Conservation (phyloP, 1,140 invertebrate species). For the Euwallacea fornicatus region DNA sequence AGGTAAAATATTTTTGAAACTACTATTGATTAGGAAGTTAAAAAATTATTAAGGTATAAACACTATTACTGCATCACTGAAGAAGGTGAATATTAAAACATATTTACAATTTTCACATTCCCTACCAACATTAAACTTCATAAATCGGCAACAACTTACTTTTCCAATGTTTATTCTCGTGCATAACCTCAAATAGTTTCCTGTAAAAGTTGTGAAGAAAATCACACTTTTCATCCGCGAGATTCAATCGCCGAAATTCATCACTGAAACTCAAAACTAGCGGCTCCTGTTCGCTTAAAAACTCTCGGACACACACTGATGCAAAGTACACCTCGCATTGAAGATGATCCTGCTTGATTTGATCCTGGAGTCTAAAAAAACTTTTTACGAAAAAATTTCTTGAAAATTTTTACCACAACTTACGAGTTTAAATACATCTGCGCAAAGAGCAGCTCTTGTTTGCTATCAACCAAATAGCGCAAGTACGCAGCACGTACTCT, state of each 20-base stretch:
- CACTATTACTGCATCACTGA: no score
- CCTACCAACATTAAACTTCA: no score
- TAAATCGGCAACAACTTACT: conserved; percentile 51
- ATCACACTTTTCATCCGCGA: conserved; percentile 83
- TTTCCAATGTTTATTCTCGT: conserved; percentile 71
- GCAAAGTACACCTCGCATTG: conserved; percentile 79
- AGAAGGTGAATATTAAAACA: no score
- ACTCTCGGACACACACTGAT: conserved; percentile 76
- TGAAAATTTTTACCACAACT: conserved; percentile 40
- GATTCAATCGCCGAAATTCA: conserved; percentile 73
- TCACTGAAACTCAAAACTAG: conserved; percentile 69
- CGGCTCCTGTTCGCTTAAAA: conserved; percentile 72
- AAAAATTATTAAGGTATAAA: no score
- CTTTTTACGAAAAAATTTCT: background rate
- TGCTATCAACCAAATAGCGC: conserved; percentile 81
- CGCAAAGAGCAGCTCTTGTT: conserved; percentile 80
- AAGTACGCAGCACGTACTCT: conserved; percentile 77
- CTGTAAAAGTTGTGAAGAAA: conserved; percentile 68
- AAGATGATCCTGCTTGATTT: conserved; percentile 69
- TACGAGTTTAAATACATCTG: conserved; percentile 75
- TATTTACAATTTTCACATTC: no score
- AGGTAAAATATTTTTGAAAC: no score
- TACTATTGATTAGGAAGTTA: no score
- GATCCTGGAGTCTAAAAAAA: conserved; percentile 58
- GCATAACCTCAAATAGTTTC: conserved; percentile 63